These are phyloP conservation scores for Mesorhabditis belari DNA, from an alignment of 2,888 invertebrate genomes.

Conservation along the genomic window DNA sequence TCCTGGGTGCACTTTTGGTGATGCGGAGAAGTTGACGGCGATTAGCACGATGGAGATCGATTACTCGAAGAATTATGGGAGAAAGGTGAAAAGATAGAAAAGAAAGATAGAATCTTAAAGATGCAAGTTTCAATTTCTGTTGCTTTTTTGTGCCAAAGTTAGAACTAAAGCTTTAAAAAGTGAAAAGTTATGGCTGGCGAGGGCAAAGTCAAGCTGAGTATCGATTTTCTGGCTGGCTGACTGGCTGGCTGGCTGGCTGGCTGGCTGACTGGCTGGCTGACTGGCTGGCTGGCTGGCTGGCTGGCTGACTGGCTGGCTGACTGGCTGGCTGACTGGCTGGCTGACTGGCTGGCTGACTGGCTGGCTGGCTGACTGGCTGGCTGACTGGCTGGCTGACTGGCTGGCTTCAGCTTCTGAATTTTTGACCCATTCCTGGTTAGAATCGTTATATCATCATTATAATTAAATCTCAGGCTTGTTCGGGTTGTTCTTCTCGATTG, in stretches of 20 bases:
- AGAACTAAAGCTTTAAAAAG: neutral
- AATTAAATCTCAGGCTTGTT: conserved; percentile 63
- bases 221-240: too few species aligned
- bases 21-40: conserved; percentile 79
- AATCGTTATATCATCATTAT: neutral
- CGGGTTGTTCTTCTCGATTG: conserved; percentile 77
- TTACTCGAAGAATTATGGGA: conserved; percentile 84
- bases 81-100: conserved; percentile 61
- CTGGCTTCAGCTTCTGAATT: too few species aligned
- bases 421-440: neutral
- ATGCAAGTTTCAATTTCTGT: neutral
- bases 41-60: conserved; percentile 92
- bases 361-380: too few species aligned
- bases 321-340: too few species aligned
- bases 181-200: neutral
- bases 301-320: too few species aligned
- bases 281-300: too few species aligned
- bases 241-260: too few species aligned
- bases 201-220: too few species aligned
- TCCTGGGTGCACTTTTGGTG: conserved; percentile 91
- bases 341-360: too few species aligned
- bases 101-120: too few species aligned
- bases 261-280: too few species aligned
- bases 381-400: too few species aligned
- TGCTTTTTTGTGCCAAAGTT: neutral